Evolutionary conservation across 2,888 invertebrate species (phyloP).

Genomic region (Pachycephus smyrnensis): DNA sequence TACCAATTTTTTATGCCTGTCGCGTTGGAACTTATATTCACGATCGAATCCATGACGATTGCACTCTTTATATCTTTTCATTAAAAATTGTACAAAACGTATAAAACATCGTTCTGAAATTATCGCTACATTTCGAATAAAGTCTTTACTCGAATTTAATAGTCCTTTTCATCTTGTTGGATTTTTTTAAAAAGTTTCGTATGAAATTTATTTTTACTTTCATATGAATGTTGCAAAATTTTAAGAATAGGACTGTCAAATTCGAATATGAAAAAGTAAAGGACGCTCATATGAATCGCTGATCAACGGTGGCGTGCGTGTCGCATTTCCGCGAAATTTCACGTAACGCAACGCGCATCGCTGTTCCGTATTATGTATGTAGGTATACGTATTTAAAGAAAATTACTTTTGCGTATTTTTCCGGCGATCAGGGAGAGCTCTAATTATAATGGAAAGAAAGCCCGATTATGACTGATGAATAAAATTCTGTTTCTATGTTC

Average conservation of each 20-base stretch:
- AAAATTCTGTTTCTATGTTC: slow-evolving; percentile 45
- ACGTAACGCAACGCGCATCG: not conserved
- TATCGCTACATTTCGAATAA: slow-evolving; percentile 12
- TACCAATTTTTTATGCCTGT: not conserved
- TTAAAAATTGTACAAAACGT: not conserved
- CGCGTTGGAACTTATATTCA: not conserved
- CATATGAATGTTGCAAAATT: not conserved
- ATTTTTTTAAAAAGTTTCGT: not conserved
- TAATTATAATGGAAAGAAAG: slow-evolving; percentile 29
- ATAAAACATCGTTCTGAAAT: not conserved
- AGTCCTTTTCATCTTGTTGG: slow-evolving; percentile 10
- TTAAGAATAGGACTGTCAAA: not conserved
- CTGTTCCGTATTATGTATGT: not conserved
- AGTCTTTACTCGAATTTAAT: slow-evolving; percentile 34
- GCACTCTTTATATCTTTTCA: not conserved
- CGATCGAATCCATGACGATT: not conserved
- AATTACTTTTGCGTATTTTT: slow-evolving; percentile 13
- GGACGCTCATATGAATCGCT: slow-evolving; percentile 1
- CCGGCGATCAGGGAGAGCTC: slow-evolving; percentile 25
- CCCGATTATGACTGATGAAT: slow-evolving; percentile 43
- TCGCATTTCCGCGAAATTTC: not conserved
- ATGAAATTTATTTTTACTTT: not conserved
- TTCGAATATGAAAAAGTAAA: not conserved
- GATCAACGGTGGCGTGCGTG: not conserved
- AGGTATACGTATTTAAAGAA: not conserved